A percentile compares a stretch with the other conserved stretches of the same genome.
These are phyloP conservation scores for Atta texana DNA, from an alignment of 1,140 invertebrate species.

Conservation along the genomic window DNA sequence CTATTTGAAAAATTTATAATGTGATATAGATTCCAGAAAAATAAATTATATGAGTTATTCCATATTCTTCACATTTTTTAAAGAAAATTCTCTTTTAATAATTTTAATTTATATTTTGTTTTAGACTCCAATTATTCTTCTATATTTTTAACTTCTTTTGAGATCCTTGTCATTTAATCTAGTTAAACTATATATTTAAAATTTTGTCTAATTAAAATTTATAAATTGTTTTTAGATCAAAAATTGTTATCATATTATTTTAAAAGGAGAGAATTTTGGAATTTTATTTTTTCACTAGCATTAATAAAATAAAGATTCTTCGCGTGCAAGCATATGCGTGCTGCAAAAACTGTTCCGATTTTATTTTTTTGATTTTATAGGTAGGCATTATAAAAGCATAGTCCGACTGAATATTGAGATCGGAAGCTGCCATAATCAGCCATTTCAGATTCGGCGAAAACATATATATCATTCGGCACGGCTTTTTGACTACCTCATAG, in stretches of 20 bases:
- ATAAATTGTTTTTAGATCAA: not conserved
- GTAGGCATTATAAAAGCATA: not conserved
- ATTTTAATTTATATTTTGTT: not conserved
- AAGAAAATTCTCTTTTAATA: not conserved
- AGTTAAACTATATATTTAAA: not conserved
- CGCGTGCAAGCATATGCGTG: too few species aligned
- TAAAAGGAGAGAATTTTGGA: not conserved
- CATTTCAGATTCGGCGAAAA: conserved; percentile 1
- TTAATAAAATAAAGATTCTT: not conserved
- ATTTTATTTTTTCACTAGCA: not conserved
- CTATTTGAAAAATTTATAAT: not conserved
- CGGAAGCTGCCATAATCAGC: not conserved
- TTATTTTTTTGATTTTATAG: not conserved
- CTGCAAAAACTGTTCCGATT: not conserved
- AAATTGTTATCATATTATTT: not conserved
- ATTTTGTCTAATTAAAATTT: not conserved
- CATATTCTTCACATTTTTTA: not conserved
- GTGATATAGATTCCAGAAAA: not conserved
- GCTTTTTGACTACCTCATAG: conserved; percentile 42
- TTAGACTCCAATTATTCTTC: not conserved
- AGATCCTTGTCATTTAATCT: not conserved
- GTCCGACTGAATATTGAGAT: not conserved
- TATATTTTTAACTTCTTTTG: not conserved
- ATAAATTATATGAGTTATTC: conserved; percentile 2
- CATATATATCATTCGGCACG: conserved; percentile 7